Base-by-base conservation (phyloP, 92 coral and sea anemone genomes). In the Zoanthus gigantus region DNA sequence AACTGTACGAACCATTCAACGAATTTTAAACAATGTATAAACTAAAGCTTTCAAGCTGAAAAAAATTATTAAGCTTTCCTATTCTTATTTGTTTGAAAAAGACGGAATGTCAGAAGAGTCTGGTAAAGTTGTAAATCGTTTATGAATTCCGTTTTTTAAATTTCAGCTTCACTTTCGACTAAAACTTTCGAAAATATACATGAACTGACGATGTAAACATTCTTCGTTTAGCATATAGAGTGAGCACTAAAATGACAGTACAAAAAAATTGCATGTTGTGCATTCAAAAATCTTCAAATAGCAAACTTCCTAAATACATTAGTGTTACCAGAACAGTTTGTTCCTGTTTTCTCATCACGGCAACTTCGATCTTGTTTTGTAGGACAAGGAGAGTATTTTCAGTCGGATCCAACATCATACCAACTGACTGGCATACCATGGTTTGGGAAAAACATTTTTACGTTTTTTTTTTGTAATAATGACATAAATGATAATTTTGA, bases 371-470 rank as follows among this genome's bases (percentile, higher is more conserved):
- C 28, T 77, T 77, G 28, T 23, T 32, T 66, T 80, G 0, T 46
- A 80, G 85, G 58, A 65, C 52, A 71, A 63, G 85, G 85, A 9
- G 18, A 50, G 42, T 80, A 92, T 65, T 85, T 94, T 15, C 92
- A 92, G 42, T 94, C 96, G 60, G 99, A 96, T 75, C 91, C 96
- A 71, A 95, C 99, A n/a, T 96, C 99, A 9, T 96, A 96, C 87
- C 95, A 92, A 83, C 93, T 94, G 66, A 96, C 99, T 42, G 99
- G 99, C 23, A 95, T 96, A 86, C 96, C 99, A 77, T 96, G 99
- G 99, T 96, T 83, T 50, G 66, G 7, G 42, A 63, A 23, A 17
- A 63, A 16, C 17, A 5, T 0, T n/a, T n/a, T 63, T 17, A 31
- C 17, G 23, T 5, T 63, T 12, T 16, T 13, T 5, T 5, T 58